Conservation (phyloP, 2,113 vertebrate genomes). For the Microcebus jonahi region DNA sequence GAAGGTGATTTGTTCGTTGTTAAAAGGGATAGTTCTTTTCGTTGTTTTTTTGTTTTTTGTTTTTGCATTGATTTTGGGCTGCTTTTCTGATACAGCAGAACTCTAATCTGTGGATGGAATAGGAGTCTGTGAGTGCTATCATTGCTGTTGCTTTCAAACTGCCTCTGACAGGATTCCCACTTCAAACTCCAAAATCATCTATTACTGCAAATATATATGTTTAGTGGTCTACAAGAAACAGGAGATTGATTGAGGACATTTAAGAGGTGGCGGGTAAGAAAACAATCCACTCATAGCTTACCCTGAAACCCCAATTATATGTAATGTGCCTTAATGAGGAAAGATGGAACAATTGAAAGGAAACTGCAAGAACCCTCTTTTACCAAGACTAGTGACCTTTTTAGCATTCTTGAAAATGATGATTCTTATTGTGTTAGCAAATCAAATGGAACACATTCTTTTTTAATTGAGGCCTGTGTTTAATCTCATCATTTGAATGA, state of each 20-base stretch:
- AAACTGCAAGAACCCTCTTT: neutral
- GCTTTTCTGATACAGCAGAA: neutral
- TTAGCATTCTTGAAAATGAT: slow-evolving; percentile 30
- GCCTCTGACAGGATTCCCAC: neutral
- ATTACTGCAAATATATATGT: neutral
- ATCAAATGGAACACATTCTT: slow-evolving; percentile 47
- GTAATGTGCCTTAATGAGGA: slow-evolving; percentile 27
- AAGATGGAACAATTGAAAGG: slow-evolving; percentile 33
- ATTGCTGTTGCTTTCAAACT: neutral
- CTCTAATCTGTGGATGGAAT: neutral
- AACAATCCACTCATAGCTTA: slow-evolving; percentile 28
- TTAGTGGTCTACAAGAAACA: neutral
- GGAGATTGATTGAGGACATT: slow-evolving; percentile 11
- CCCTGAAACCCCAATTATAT: slow-evolving; percentile 44
- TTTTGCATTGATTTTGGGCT: neutral
- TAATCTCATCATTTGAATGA: slow-evolving; percentile 31
- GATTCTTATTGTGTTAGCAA: slow-evolving; percentile 59
- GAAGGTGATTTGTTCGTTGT: neutral
- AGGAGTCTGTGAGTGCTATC: neutral
- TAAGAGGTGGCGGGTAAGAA: slow-evolving; percentile 47
- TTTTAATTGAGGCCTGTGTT: slow-evolving; percentile 50
- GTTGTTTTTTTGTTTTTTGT: neutral
- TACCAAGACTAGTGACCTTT: slow-evolving; percentile 42
- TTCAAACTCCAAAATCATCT: neutral
- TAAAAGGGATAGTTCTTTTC: neutral